Evolutionary conservation across 2,888 invertebrate genomes (phyloP), one percentile per base, ranked within the genome.

Genomic region (Omphaloscelis lunosa): DNA sequence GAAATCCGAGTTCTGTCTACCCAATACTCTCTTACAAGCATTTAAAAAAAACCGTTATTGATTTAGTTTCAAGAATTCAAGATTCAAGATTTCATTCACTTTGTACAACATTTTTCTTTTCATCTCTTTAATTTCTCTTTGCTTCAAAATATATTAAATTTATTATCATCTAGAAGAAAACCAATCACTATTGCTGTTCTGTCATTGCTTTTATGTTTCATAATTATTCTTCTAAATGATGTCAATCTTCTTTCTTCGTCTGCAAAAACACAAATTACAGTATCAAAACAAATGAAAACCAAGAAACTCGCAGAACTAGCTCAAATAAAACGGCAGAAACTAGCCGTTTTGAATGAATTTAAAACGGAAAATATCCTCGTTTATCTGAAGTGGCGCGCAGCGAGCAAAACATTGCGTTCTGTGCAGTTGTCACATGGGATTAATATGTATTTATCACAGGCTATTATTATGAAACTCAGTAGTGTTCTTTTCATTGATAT

Each of bases 371-470:
- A 85, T 72, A 75, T 72, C 53, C 70, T 62, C 77, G 71, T 84
- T 86, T 72, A 86, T 81, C 77, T 86, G 77, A 62, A 85, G 84
- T 70, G 58, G 73, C 63, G 58, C 69, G 61, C 73, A 71, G 77
- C 79, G 78, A 80, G 77, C 71, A 80, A 77, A 83, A 77, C 75
- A 74, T 67, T 79, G 75, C 51, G 63, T 67, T 74, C 61, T 58
- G 77, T 82, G 74, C 86, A 83, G 80, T 82, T 86, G 84, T 81
- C 83, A 77, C 75, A 34, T 62, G 34, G 85, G 75, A 86, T 88
- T 87, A 87, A 84, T 82, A 85, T 75, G 79, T 85, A 83, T 86
- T 86, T 85, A 85, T 83, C 83, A 63, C 82, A 34, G 20, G 72
- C 53, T 72, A 82, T 85, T 83, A 81, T 77, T 80, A 65, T 66